phyloP scores from a whole-genome alignment of 2,888 invertebrate genomes.

The Steromphala cineraria region DNA sequence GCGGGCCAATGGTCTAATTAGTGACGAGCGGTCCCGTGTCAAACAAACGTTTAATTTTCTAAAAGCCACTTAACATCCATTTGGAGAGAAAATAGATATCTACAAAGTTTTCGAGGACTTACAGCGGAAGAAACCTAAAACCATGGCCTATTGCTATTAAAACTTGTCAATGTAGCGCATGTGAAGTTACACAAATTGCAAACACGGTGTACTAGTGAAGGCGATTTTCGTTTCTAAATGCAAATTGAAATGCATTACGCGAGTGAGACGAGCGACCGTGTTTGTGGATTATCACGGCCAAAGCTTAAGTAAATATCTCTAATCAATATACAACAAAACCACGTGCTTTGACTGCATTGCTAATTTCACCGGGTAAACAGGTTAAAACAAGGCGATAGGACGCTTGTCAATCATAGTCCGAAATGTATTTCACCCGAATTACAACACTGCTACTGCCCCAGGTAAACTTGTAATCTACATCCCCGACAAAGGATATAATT shows the following conservation, averaged over 20 bases:
- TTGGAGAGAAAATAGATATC: not conserved
- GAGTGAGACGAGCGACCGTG: not conserved
- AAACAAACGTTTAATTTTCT: conserved; percentile 17
- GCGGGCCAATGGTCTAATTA: not conserved
- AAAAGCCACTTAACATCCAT: conserved; percentile 7
- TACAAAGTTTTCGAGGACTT: no score
- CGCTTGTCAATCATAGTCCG: not conserved
- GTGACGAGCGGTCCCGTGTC: not conserved
- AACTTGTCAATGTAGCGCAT: no score
- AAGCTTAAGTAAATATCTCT: not conserved
- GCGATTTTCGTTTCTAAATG: no score
- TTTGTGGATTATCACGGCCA: conserved; percentile 6
- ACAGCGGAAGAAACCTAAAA: no score
- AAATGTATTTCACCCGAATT: conserved; percentile 3
- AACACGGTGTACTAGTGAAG: no score
- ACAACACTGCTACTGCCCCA: not conserved
- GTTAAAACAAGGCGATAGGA: not conserved
- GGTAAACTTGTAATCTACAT: not conserved
- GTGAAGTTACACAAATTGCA: no score
- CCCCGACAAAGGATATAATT: conserved; percentile 7
- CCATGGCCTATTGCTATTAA: no score
- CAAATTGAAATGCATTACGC: conserved; percentile 2
- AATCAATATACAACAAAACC: conserved; percentile 1
- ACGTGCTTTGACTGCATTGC: conserved; percentile 14
- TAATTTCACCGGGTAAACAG: not conserved